Percentiles rank a stretch among this genome's conserved stretches.
phyloP scores from a whole-genome alignment of 2,113 vertebrate species.

The Oryzias celebensis region DNA sequence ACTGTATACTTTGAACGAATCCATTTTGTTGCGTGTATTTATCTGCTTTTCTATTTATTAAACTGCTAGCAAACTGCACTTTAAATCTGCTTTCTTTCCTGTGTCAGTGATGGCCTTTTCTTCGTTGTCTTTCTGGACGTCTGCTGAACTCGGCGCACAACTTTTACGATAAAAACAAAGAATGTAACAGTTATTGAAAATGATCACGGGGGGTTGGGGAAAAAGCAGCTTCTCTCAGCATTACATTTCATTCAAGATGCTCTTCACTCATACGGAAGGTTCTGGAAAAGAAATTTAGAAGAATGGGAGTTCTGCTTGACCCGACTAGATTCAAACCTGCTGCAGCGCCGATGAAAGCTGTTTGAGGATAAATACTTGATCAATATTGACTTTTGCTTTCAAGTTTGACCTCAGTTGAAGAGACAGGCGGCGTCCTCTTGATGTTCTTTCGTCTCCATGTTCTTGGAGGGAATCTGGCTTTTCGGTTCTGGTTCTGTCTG shows the following conservation, averaged over 20 bases:
- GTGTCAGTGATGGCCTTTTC: background rate
- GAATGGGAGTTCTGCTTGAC: background rate
- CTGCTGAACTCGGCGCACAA: background rate
- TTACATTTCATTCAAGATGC: constrained; percentile 59
- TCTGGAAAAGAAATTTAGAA: background rate
- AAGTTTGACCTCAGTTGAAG: too few relatives aligned
- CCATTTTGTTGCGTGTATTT: background rate
- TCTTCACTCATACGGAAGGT: constrained; percentile 35
- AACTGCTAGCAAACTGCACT: constrained; percentile 9
- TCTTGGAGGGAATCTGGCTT: too few relatives aligned
- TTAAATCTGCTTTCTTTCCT: constrained; percentile 28
- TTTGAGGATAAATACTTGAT: too few relatives aligned
- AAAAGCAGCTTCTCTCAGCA: constrained; percentile 22
- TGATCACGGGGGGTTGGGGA: background rate
- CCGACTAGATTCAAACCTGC: background rate
- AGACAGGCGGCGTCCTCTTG: too few relatives aligned
- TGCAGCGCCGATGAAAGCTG: background rate
- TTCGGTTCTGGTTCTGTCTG: too few relatives aligned
- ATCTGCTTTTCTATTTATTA: background rate
- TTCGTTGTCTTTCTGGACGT: constrained; percentile 1
- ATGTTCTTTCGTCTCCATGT: too few relatives aligned
- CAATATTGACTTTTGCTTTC: too few relatives aligned
- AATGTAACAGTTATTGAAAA: background rate
- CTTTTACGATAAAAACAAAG: too few relatives aligned
- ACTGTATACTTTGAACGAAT: background rate